A percentile compares a stretch with the other conserved stretches of the same genome.
These are phyloP conservation scores for Nymphalis polychloros DNA, from an alignment of 2,888 invertebrate species.

Conservation along the genomic window DNA sequence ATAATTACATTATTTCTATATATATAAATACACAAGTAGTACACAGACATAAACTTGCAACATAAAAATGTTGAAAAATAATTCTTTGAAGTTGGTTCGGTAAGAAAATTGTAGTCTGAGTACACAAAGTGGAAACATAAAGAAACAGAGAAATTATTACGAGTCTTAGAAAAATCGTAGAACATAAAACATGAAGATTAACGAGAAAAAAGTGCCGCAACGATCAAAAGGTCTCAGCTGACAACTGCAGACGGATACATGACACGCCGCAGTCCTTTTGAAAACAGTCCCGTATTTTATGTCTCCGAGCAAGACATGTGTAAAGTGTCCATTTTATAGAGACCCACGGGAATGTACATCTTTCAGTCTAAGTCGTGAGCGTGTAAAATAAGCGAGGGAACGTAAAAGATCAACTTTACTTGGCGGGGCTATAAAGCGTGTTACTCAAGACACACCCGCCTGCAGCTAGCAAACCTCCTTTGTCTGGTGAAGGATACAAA, in stretches of 20 bases:
- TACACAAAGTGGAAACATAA: conserved; percentile 7
- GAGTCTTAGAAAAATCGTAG: conserved; percentile 19
- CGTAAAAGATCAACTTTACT: conserved; percentile 47
- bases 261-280: conserved; percentile 55
- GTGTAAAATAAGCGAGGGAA: conserved; percentile 34
- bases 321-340: conserved; percentile 58
- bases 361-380: conserved; percentile 12
- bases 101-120: not conserved
- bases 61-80: not conserved
- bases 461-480: conserved; percentile 60
- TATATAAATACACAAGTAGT: not conserved
- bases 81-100: not conserved
- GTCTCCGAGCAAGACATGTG: conserved; percentile 59
- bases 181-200: conserved; percentile 24
- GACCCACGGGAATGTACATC: conserved; percentile 39
- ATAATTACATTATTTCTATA: too few species aligned
- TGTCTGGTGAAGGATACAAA: conserved; percentile 64
- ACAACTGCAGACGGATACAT: conserved; percentile 62
- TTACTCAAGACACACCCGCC: conserved; percentile 60
- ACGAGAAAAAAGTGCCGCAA: conserved; percentile 43
- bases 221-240: conserved; percentile 60
- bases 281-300: conserved; percentile 65
- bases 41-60: not conserved
- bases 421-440: conserved; percentile 57
- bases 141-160: conserved; percentile 17